Evolutionary conservation across 2,797 vertebrate species (phyloP), one percentile per base, ranked within the genome.

Genomic region (Karalla daura): DNA sequence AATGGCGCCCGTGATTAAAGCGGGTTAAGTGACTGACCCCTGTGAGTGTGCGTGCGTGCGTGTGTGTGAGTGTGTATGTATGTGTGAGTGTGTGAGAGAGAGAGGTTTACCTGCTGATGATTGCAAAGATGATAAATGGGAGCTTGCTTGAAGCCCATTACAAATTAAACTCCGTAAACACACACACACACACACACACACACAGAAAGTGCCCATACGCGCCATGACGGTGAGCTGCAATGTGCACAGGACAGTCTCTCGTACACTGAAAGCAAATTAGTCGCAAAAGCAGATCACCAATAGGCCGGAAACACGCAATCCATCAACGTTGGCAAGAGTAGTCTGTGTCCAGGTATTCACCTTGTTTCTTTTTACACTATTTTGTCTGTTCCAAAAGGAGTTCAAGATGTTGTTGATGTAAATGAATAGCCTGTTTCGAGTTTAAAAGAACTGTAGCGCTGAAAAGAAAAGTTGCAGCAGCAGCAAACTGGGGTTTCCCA

Each of bases 21-120:
- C 41, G 63, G 87, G 86, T 87, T 88, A 85, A 88, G 81, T 88
- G 78, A 37, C 60, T 90, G 83, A 90, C 83, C 88, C 72, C 18
- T 32, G n/a, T n/a, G n/a, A 5, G 28, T 53, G 46, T 40, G 60
- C 64, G 60, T 55, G 56, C 37, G 59, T 54, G 63, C 51, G 77
- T 62, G 68, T 54, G 72, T 28, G 59, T 59, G 45, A 49, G 56
- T 40, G 60, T 44, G 53, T 17, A 49, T n/a, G 45, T 10, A 59
- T 62, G 72, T 24, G 59, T 59, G 44, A 43, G 55, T 40, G 53
- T 13, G 41, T 1, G 21, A 3, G 56, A 4, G 23, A 10, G 32
- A 10, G 32, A 30, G 59, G 33, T 30, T 61, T 66, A 47, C 46
- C 61, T 69, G 63, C 17, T 50, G 51, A 59, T 55, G 70, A 56